A percentile compares a stretch with the other conserved stretches of the same genome.
phyloP scores from a whole-genome alignment of 2,797 vertebrate genomes.

The Knipowitschia caucasica region DNA sequence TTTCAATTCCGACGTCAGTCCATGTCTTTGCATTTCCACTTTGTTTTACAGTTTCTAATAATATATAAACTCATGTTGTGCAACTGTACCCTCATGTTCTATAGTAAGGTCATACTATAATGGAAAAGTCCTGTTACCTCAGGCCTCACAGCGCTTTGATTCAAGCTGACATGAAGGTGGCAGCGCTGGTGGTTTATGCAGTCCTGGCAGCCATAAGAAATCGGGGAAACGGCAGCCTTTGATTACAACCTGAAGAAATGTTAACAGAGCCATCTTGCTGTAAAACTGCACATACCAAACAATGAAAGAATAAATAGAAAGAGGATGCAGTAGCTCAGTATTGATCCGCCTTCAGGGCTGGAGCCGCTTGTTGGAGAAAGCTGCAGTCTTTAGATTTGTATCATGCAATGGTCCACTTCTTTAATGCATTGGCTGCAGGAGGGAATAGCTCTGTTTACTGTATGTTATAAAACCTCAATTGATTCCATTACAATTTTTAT shows the following conservation, averaged over 20 bases:
- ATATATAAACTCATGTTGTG: background rate
- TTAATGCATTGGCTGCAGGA: slow-evolving; percentile 1
- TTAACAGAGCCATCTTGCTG: background rate
- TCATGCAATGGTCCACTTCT: background rate
- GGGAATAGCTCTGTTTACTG: slow-evolving; percentile 8
- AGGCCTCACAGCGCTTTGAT: slow-evolving; percentile 17
- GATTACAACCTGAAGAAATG: slow-evolving; percentile 4
- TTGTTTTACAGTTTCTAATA: background rate
- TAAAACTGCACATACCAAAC: background rate
- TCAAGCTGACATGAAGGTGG: slow-evolving; percentile 32
- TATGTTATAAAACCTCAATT: slow-evolving; percentile 2
- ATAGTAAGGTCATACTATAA: background rate
- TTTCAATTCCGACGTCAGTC: no score
- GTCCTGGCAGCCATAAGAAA: slow-evolving; percentile 10
- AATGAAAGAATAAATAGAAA: background rate
- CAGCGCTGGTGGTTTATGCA: slow-evolving; percentile 22
- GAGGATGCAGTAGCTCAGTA: slow-evolving; percentile 1
- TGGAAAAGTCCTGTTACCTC: background rate
- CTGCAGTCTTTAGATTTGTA: background rate
- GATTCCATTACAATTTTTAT: background rate
- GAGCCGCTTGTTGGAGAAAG: slow-evolving; percentile 4
- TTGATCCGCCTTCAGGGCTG: background rate
- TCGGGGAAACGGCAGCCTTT: background rate
- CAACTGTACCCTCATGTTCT: background rate
- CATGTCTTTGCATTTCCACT: slow-evolving; percentile 7